Evolutionary conservation across 2,113 vertebrate genomes (phyloP).

Genomic region (Paedocypris sp.): DNA sequence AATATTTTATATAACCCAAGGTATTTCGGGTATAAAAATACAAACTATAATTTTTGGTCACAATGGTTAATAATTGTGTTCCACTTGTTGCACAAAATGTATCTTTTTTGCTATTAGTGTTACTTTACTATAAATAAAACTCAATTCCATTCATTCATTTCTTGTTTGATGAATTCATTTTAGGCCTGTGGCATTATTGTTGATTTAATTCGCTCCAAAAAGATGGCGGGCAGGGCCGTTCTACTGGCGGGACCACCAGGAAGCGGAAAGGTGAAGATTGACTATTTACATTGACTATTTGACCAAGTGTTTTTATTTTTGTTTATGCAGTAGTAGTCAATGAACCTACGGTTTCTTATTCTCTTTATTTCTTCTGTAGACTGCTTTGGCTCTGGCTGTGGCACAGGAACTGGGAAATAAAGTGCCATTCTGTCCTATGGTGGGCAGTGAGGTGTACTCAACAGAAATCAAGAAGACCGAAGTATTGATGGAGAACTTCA

Average conservation of each 20-base stretch:
- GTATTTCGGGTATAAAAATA: no score
- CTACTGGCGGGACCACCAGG: constrained; percentile 91
- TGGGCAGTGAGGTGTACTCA: constrained; percentile 96
- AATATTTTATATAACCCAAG: no score
- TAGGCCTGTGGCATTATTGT: constrained; percentile 95
- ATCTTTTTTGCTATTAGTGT: no score
- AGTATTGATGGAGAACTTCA: constrained; percentile 97
- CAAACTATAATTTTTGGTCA: no score
- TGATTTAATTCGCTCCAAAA: constrained; percentile 92
- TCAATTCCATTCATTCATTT: no score
- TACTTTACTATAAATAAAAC: no score
- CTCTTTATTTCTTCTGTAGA: constrained; percentile 54
- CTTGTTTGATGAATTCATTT: not conserved
- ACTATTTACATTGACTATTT: not conserved
- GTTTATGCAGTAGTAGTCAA: no score
- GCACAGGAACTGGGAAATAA: constrained; percentile 96
- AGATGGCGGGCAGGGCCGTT: constrained; percentile 93
- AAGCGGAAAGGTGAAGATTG: constrained; percentile 82
- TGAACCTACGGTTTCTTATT: not conserved
- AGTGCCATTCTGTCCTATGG: constrained; percentile 97
- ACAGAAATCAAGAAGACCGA: constrained; percentile 98
- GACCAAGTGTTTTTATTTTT: no score
- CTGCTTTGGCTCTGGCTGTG: constrained; percentile 87
- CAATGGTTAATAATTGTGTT: no score
- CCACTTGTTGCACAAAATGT: no score